A percentile compares a stretch with the other conserved stretches of the same genome.
Evolutionary conservation across 1,140 invertebrate species (phyloP).

Genomic region (Bombyx mandarina): DNA sequence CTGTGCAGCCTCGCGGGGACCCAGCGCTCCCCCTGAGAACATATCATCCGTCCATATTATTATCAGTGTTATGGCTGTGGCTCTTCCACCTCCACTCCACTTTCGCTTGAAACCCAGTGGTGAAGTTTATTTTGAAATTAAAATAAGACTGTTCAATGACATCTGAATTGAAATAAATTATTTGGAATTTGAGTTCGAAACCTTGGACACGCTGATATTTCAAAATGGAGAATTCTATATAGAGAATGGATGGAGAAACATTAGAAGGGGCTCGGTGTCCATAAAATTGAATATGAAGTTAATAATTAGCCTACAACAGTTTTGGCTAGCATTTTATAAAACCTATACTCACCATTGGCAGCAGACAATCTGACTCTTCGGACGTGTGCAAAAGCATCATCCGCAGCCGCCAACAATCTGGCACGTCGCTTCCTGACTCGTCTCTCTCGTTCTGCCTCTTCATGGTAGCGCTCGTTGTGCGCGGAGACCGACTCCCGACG

Average conservation of each 20-base stretch:
- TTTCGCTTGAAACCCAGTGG: no score
- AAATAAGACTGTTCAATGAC: not conserved
- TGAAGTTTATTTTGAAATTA: not conserved
- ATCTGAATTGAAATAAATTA: no score
- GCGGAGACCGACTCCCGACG: conserved; percentile 89
- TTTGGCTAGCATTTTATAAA: not conserved
- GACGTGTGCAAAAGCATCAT: conserved; percentile 98
- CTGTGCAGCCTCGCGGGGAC: conserved; percentile 95
- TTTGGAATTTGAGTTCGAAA: no score
- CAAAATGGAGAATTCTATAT: not conserved
- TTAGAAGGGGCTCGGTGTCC: no score
- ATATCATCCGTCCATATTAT: not conserved
- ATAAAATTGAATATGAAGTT: no score
- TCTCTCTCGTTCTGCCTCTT: conserved; percentile 96
- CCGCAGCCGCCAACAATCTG: conserved; percentile 90
- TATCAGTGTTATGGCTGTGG: not conserved
- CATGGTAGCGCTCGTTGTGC: conserved; percentile 97
- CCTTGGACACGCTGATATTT: not conserved
- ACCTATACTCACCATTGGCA: conserved; percentile 28
- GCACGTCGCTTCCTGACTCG: conserved; percentile 92
- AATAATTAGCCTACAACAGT: no score
- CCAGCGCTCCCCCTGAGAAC: conserved; percentile 79
- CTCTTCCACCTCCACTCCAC: no score
- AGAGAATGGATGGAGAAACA: no score
- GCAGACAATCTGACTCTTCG: conserved; percentile 79